A percentile compares a stretch with the other conserved stretches of the same genome.
Conservation (phyloP, 1,140 invertebrate genomes). For the Hormaphis cornu region DNA sequence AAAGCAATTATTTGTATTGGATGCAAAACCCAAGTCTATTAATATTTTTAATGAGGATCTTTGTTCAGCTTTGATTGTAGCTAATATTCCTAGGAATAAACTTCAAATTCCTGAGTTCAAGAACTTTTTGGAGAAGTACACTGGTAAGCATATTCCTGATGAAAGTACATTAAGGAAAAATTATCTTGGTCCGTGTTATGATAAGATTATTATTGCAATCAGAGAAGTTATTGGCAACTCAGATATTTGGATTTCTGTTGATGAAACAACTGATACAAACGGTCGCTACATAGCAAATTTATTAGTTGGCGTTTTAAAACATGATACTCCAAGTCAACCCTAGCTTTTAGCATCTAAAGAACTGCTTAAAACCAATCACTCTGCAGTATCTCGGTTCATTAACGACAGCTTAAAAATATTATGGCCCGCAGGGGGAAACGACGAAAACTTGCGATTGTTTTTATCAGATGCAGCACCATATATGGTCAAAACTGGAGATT, state of each 20-base stretch:
- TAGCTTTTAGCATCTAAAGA: background rate
- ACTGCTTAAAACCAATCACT: background rate
- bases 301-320: background rate
- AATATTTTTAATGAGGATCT: background rate
- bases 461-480: background rate
- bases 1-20: background rate
- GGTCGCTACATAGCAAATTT: background rate
- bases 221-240: background rate
- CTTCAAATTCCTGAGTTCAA: background rate
- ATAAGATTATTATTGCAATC: background rate
- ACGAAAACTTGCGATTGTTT: background rate
- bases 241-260: background rate
- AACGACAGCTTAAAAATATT: background rate
- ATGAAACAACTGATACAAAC: background rate
- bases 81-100: background rate
- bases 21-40: background rate
- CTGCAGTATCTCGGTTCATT: background rate
- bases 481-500: background rate
- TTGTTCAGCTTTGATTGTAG: background rate
- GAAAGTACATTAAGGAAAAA: too few species aligned
- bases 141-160: background rate
- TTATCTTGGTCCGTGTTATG: background rate
- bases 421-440: background rate
- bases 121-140: background rate
- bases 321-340: constrained; percentile 1